A percentile compares a stretch with the other conserved stretches of the same genome.
Conservation (phyloP, 23 tunicate species). For the Phallusia fumigata region DNA sequence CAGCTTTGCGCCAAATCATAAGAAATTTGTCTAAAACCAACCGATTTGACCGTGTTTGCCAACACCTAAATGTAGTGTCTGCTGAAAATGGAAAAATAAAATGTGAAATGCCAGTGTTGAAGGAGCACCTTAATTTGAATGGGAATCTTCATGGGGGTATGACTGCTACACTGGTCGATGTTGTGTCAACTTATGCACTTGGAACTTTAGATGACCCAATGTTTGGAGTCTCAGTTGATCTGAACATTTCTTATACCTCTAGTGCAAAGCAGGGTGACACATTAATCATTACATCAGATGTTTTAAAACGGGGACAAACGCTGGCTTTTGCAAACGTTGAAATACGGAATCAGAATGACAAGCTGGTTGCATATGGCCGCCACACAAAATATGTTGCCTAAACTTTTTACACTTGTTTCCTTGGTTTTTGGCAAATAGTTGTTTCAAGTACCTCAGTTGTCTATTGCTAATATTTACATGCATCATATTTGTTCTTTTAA, state of each 20-base stretch:
- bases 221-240: slow-evolving; percentile 73
- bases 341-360: slow-evolving; percentile 62
- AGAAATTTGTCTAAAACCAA: slow-evolving; percentile 5
- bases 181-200: slow-evolving; percentile 60
- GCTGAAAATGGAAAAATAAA: slow-evolving; percentile 61
- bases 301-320: slow-evolving; percentile 57
- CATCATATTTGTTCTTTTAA: too few relatives aligned
- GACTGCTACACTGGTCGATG: slow-evolving; percentile 72
- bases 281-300: slow-evolving; percentile 60
- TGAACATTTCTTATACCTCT: slow-evolving; percentile 64
- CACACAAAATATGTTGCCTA: slow-evolving; percentile 58
- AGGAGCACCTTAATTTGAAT: slow-evolving; percentile 58
- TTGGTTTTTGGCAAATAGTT: too few relatives aligned
- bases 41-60: slow-evolving; percentile 33
- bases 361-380: slow-evolving; percentile 62
- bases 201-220: slow-evolving; percentile 41
- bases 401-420: background rate
- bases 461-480: too few relatives aligned
- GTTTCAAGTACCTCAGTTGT: too few relatives aligned
- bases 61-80: slow-evolving; percentile 52
- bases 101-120: slow-evolving; percentile 60
- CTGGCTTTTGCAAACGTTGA: slow-evolving; percentile 66
- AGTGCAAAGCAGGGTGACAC: slow-evolving; percentile 71
- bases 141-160: slow-evolving; percentile 86
- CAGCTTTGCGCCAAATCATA: slow-evolving; percentile 27